A percentile compares a stretch with the other conserved stretches of the same genome.
phyloP scores from a whole-genome alignment of 2,113 vertebrate genomes.

The Piliocolobus tephrosceles region DNA sequence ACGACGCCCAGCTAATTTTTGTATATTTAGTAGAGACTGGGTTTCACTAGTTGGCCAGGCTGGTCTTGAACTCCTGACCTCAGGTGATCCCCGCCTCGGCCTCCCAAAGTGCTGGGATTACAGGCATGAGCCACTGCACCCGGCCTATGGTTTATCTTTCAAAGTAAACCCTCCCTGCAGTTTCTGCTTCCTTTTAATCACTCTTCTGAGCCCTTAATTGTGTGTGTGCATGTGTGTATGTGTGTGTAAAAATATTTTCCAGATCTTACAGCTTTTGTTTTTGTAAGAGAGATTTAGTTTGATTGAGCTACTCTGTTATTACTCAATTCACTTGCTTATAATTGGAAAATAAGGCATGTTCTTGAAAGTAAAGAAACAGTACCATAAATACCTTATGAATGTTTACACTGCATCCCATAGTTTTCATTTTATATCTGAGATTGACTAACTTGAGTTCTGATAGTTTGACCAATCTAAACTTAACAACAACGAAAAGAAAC shows the following conservation, averaged over 20 bases:
- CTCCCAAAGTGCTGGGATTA: no score
- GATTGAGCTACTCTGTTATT: background rate
- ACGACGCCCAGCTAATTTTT: no score
- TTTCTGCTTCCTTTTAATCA: background rate
- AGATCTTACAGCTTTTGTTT: background rate
- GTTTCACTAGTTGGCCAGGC: no score
- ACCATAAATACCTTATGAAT: slow-evolving; percentile 40
- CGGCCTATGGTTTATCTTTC: background rate
- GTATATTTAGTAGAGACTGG: no score
- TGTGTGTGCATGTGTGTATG: background rate
- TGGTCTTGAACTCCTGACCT: no score
- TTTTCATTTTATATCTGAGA: slow-evolving; percentile 58
- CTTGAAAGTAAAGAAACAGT: slow-evolving; percentile 71
- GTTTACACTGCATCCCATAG: slow-evolving; percentile 20
- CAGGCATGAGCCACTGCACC: no score
- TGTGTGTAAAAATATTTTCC: background rate
- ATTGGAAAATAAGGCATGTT: slow-evolving; percentile 75
- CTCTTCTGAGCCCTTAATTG: background rate
- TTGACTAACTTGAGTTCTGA: slow-evolving; percentile 58
- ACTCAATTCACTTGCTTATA: slow-evolving; percentile 71
- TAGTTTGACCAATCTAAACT: background rate
- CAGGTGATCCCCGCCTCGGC: no score
- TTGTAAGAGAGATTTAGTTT: background rate
- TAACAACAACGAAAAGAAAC: background rate
- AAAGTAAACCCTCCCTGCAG: background rate